phyloP scores from a whole-genome alignment of 2,797 vertebrate genomes.

The Holocentrus rufus region DNA sequence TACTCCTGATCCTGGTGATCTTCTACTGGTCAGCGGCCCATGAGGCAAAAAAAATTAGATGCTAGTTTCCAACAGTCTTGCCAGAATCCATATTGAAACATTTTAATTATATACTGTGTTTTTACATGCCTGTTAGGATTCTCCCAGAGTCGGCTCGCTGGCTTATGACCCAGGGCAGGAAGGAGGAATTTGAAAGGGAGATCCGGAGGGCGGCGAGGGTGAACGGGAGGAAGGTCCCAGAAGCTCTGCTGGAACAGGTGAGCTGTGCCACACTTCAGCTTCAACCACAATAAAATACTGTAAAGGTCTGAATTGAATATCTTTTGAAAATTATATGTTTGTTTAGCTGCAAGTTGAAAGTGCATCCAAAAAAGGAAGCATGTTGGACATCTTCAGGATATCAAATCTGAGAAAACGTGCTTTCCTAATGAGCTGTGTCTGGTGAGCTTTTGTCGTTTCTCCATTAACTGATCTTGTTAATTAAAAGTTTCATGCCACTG shows the following conservation, averaged over 20 bases:
- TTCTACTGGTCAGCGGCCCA: slow-evolving; percentile 81
- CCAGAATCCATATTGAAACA: neutral
- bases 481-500: slow-evolving; percentile 79
- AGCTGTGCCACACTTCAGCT: neutral
- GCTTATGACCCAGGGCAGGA: slow-evolving; percentile 86
- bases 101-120: slow-evolving; percentile 1
- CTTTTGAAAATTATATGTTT: slow-evolving; percentile 1
- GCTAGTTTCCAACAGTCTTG: neutral
- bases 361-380: slow-evolving; percentile 62
- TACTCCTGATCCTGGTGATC: slow-evolving; percentile 75
- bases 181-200: slow-evolving; percentile 81
- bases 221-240: slow-evolving; percentile 80
- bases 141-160: slow-evolving; percentile 91
- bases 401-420: slow-evolving; percentile 82
- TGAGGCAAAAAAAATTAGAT: neutral
- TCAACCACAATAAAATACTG: neutral
- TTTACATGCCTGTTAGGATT: slow-evolving; percentile 73
- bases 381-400: slow-evolving; percentile 86
- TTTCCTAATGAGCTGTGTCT: slow-evolving; percentile 80
- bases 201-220: slow-evolving; percentile 83
- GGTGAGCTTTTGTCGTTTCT: slow-evolving; percentile 80
- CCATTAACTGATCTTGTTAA: slow-evolving; percentile 4
- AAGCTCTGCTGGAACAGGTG: slow-evolving; percentile 84
- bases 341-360: slow-evolving; percentile 76
- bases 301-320: neutral